These are phyloP conservation scores for Pungitius pungitius DNA, from an alignment of 2,113 vertebrate species.

Conservation along the genomic window DNA sequence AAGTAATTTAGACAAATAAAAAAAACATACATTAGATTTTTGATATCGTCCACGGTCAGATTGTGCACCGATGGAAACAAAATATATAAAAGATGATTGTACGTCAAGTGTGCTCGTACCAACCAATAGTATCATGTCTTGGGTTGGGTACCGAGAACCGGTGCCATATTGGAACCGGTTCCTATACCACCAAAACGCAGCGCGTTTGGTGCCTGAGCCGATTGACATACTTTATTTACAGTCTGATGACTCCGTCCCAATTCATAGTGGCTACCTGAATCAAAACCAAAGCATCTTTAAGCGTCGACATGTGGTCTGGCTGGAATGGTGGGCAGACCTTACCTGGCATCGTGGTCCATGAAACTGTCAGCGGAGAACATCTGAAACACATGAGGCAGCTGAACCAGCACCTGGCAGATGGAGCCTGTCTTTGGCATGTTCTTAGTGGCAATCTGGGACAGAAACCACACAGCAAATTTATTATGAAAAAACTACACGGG, in stretches of 20 bases:
- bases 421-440: slow-evolving; percentile 85
- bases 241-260: too few species aligned
- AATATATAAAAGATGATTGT: neutral
- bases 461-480: neutral
- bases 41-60: neutral
- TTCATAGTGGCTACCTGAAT: neutral
- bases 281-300: neutral
- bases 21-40: neutral
- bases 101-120: neutral
- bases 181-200: too few species aligned
- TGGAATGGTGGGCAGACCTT: slow-evolving; percentile 10
- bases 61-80: neutral
- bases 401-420: slow-evolving; percentile 91
- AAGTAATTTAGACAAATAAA: neutral
- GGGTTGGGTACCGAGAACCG: too few species aligned
- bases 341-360: slow-evolving; percentile 86
- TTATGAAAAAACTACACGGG: neutral
- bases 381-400: slow-evolving; percentile 95
- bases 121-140: neutral
- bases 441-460: slow-evolving; percentile 83
- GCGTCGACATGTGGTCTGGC: neutral
- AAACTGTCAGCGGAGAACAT: slow-evolving; percentile 84
- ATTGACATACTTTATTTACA: too few species aligned
- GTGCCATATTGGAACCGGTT: too few species aligned
- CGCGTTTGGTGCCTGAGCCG: too few species aligned